phyloP scores from a whole-genome alignment of 1,140 invertebrate genomes.

The Belonocnema kinseyi region DNA sequence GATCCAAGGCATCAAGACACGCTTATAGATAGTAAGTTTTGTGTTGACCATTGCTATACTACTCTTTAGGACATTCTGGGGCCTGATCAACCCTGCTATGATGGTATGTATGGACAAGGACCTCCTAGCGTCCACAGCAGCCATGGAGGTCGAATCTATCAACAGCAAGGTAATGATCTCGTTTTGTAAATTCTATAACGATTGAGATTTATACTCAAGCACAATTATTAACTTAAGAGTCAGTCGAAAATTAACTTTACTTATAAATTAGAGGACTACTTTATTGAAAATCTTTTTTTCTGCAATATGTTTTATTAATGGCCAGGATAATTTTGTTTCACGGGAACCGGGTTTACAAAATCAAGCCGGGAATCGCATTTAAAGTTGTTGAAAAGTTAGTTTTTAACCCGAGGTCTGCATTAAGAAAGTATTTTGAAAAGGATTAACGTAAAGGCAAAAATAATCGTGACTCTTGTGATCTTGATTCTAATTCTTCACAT shows the following conservation, averaged over 20 bases:
- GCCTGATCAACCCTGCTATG: conserved; percentile 90
- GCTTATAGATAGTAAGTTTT: conserved; percentile 65
- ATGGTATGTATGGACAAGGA: conserved; percentile 92
- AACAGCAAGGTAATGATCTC: conserved; percentile 85
- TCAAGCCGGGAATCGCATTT: too few species aligned
- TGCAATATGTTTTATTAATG: too few species aligned
- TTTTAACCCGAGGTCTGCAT: too few species aligned
- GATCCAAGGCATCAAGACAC: conserved; percentile 16
- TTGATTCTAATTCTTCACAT: not conserved
- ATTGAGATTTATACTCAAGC: too few species aligned
- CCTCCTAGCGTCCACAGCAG: conserved; percentile 88
- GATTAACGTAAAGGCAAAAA: conserved; percentile 14
- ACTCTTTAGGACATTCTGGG: conserved; percentile 92
- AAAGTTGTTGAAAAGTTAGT: too few species aligned
- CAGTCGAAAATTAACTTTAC: too few species aligned
- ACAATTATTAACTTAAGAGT: too few species aligned
- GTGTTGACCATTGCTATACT: conserved; percentile 77
- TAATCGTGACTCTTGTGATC: not conserved
- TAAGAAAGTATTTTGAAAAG: too few species aligned
- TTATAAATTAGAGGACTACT: too few species aligned
- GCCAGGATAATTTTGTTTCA: too few species aligned
- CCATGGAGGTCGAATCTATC: conserved; percentile 84
- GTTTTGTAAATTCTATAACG: conserved; percentile 33
- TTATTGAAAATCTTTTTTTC: too few species aligned
- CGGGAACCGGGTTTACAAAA: too few species aligned